These are phyloP conservation scores for Meriones unguiculatus DNA, from an alignment of 2,113 vertebrate species.

Conservation along the genomic window DNA sequence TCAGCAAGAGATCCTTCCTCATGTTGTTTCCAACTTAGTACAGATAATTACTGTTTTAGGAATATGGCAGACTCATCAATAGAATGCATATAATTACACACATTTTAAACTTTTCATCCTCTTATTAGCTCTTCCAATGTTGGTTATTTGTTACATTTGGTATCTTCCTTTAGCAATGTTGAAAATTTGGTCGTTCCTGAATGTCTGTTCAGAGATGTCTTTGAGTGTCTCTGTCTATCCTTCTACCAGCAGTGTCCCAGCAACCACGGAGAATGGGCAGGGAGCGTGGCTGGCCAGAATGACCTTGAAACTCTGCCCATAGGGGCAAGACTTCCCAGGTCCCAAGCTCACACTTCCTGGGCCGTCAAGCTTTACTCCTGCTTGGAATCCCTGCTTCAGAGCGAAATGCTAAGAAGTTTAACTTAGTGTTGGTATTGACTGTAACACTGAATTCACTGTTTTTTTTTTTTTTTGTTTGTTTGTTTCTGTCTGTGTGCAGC, in stretches of 20 bases:
- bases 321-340: not conserved
- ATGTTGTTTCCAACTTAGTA: not conserved
- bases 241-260: not conserved
- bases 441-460: not conserved
- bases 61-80: not conserved
- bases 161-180: not conserved
- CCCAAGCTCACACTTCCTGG: not conserved
- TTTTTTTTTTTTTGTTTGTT: no score
- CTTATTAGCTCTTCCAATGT: conserved; percentile 27
- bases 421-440: not conserved
- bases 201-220: not conserved
- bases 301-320: not conserved
- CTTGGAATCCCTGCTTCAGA: not conserved
- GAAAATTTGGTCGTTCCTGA: conserved; percentile 6
- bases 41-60: conserved; percentile 17
- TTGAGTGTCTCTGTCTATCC: not conserved
- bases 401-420: not conserved
- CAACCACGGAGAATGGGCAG: not conserved
- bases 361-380: not conserved
- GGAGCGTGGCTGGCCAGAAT: not conserved
- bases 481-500: not conserved
- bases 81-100: not conserved
- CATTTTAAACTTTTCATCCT: conserved; percentile 44
- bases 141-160: not conserved
- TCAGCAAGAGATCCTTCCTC: not conserved